Conservation (phyloP, 1,140 invertebrate genomes). For the Thalassaphorura encarpata region DNA sequence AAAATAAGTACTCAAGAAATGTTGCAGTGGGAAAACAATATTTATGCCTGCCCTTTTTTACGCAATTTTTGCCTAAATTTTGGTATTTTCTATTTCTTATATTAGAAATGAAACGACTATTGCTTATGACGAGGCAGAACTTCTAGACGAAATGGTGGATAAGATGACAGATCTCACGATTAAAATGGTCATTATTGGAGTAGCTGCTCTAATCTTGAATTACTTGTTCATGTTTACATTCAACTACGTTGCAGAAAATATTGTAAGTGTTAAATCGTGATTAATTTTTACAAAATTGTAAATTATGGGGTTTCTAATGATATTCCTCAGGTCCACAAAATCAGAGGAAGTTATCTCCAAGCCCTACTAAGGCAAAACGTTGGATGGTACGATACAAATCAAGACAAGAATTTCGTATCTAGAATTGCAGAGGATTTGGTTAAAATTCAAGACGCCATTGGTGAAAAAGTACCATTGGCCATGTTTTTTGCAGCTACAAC, state of each 20-base stretch:
- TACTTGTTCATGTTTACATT: constrained; percentile 36
- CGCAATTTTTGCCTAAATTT: too few relatives aligned
- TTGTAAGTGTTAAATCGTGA: constrained; percentile 20
- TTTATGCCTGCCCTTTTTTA: too few relatives aligned
- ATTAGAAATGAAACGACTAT: too few relatives aligned
- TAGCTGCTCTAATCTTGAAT: constrained; percentile 32
- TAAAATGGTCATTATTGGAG: constrained; percentile 33
- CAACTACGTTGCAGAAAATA: constrained; percentile 36
- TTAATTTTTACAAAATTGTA: background rate
- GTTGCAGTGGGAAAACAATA: too few relatives aligned
- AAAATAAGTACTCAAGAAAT: too few relatives aligned
- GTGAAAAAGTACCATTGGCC: constrained; percentile 49
- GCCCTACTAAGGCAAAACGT: constrained; percentile 49
- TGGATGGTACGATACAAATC: constrained; percentile 50
- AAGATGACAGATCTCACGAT: constrained; percentile 4
- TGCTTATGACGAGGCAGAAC: background rate
- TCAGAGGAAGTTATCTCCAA: constrained; percentile 43
- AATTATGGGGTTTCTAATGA: background rate
- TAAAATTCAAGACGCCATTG: constrained; percentile 50
- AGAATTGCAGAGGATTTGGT: constrained; percentile 50
- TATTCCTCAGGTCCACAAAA: constrained; percentile 38
- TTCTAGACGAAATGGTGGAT: background rate
- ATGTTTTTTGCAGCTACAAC: constrained; percentile 35
- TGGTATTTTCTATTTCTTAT: too few relatives aligned
- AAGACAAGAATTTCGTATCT: constrained; percentile 48